phyloP scores from a whole-genome alignment of 2,113 vertebrate genomes.

The Megalops atlanticus region DNA sequence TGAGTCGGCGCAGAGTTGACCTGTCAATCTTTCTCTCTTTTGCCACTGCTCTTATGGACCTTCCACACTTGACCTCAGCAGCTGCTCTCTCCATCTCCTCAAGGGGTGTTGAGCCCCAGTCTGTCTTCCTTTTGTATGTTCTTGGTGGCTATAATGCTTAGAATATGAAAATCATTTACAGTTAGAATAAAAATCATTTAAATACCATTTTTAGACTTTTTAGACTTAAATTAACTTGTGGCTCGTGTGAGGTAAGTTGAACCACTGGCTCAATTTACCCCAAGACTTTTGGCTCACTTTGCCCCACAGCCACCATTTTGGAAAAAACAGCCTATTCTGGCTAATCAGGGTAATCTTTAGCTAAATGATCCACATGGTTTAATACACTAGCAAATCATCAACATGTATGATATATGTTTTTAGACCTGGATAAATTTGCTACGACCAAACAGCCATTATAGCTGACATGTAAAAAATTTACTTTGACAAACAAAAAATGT shows the following conservation, averaged over 20 bases:
- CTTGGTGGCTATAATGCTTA: not conserved
- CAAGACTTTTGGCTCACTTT: slow-evolving; percentile 30
- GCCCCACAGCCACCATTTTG: slow-evolving; percentile 31
- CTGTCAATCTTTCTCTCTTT: slow-evolving; percentile 29
- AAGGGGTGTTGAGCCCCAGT: not conserved
- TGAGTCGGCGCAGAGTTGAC: slow-evolving; percentile 10
- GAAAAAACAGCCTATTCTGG: slow-evolving; percentile 15
- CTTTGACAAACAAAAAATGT: slow-evolving; percentile 30
- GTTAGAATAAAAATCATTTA: not conserved
- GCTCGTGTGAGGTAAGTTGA: slow-evolving; percentile 21
- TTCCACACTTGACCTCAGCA: slow-evolving; percentile 22
- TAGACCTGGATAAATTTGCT: slow-evolving; percentile 27
- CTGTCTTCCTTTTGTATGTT: slow-evolving; percentile 6
- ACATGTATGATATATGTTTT: slow-evolving; percentile 28
- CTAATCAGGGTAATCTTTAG: slow-evolving; percentile 37
- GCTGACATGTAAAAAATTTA: slow-evolving; percentile 27
- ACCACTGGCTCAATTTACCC: slow-evolving; percentile 27
- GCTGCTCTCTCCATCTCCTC: slow-evolving; percentile 25
- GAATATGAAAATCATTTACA: slow-evolving; percentile 10
- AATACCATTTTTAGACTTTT: slow-evolving; percentile 15
- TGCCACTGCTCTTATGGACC: slow-evolving; percentile 26
- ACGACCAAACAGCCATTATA: slow-evolving; percentile 24
- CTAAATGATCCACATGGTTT: slow-evolving; percentile 32
- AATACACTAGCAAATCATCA: slow-evolving; percentile 27
- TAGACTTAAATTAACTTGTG: slow-evolving; percentile 20